Percentiles rank a stretch among this genome's conserved stretches.
phyloP scores from a whole-genome alignment of 2,113 vertebrate species.

The Merops nubicus region DNA sequence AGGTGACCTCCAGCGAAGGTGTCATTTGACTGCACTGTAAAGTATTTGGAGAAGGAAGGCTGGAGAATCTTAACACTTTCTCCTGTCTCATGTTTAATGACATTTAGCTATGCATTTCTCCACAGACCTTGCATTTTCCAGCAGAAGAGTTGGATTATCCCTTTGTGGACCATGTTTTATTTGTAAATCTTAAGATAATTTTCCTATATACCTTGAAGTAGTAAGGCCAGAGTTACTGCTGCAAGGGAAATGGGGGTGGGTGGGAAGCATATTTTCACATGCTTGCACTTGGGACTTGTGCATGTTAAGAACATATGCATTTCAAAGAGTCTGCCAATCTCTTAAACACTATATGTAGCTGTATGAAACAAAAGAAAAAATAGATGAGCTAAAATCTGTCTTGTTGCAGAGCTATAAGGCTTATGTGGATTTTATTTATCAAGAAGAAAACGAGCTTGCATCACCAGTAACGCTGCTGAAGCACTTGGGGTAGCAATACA shows the following conservation, averaged over 20 bases:
- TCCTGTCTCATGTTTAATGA: not conserved
- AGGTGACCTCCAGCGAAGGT: not conserved
- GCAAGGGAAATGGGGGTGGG: not conserved
- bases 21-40: not conserved
- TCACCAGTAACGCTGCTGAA: not conserved
- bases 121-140: not conserved
- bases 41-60: not conserved
- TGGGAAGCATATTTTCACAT: not conserved
- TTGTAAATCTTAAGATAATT: not conserved
- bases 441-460: not conserved
- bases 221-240: constrained; percentile 16
- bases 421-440: not conserved
- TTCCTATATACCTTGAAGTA: not conserved
- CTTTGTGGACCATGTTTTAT: constrained; percentile 21
- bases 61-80: not conserved
- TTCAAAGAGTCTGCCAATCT: not conserved
- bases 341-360: constrained; percentile 35
- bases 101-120: constrained; percentile 15
- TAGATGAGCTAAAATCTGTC: constrained; percentile 17
- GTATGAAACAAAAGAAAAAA: constrained; percentile 19
- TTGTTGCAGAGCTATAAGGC: constrained; percentile 8
- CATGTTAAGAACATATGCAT: not conserved
- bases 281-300: not conserved
- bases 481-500: not conserved
- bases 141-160: not conserved